phyloP scores from a whole-genome alignment of 30 jellyfish, hydroid and myxozoan genomes.

The Chironex yamaguchii region DNA sequence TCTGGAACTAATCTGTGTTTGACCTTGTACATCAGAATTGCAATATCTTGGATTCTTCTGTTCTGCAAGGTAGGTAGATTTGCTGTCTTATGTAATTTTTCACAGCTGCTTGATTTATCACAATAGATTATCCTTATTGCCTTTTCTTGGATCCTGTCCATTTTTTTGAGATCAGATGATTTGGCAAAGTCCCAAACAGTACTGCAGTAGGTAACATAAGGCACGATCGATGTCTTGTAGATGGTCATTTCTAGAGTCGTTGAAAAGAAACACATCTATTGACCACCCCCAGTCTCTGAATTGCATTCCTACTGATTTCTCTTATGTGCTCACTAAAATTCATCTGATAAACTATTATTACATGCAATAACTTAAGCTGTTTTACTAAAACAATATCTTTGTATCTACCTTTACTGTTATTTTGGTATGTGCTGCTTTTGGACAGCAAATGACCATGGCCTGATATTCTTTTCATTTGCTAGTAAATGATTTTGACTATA shows the following conservation, averaged over 20 bases:
- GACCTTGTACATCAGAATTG: conserved; percentile 32
- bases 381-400: conserved; percentile 6
- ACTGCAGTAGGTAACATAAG: conserved; percentile 43
- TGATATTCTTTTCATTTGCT: conserved; percentile 32
- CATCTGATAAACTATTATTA: conserved; percentile 40
- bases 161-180: conserved; percentile 29
- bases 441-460: conserved; percentile 47
- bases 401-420: no score
- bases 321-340: conserved; percentile 37
- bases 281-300: conserved; percentile 59
- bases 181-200: conserved; percentile 23
- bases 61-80: neutral
- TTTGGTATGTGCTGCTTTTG: no score
- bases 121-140: conserved; percentile 29
- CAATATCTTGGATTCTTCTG: conserved; percentile 29
- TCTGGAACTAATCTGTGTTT: conserved; percentile 1
- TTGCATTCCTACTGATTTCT: conserved; percentile 33
- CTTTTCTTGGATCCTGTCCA: conserved; percentile 36
- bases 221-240: conserved; percentile 42
- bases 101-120: conserved; percentile 3
- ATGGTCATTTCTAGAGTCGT: conserved; percentile 17
- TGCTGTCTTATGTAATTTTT: neutral
- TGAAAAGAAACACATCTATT: conserved; percentile 3
- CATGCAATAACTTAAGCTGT: conserved; percentile 10
- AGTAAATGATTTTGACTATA: conserved; percentile 1